These are phyloP conservation scores for Diuraphis noxia DNA, from an alignment of 1,140 invertebrate species.

Conservation along the genomic window DNA sequence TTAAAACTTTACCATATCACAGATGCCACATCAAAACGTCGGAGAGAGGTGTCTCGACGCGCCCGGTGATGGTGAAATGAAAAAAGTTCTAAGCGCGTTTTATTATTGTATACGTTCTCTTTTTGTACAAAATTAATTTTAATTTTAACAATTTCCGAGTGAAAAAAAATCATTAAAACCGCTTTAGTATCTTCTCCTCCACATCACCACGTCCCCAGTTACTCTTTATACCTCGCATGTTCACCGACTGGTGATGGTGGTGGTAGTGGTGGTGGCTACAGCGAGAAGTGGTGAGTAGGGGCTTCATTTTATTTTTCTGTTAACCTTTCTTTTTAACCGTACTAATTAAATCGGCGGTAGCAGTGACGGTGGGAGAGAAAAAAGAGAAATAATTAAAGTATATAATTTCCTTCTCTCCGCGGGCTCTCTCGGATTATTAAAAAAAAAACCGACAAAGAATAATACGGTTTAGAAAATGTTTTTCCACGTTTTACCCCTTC, in stretches of 20 bases:
- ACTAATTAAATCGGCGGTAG: constrained; percentile 53
- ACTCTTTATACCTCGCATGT: background rate
- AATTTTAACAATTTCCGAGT: constrained; percentile 53
- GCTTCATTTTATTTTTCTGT: constrained; percentile 51
- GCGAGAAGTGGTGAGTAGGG: background rate
- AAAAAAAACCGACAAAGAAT: constrained; percentile 51
- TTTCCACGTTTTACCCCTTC: constrained; percentile 48
- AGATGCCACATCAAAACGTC: constrained; percentile 51
- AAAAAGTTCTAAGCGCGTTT: constrained; percentile 53
- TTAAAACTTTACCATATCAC: constrained; percentile 54
- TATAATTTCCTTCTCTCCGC: constrained; percentile 45
- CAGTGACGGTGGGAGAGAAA: background rate
- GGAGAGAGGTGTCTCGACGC: constrained; percentile 46
- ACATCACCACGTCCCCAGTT: background rate
- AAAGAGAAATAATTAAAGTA: constrained; percentile 54
- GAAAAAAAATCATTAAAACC: constrained; percentile 53
- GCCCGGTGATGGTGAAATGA: constrained; percentile 46
- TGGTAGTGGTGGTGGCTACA: background rate
- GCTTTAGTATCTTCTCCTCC: constrained; percentile 28
- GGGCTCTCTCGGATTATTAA: constrained; percentile 42
- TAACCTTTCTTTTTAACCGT: constrained; percentile 54
- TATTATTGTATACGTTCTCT: constrained; percentile 51
- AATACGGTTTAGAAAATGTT: constrained; percentile 54
- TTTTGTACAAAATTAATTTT: constrained; percentile 53
- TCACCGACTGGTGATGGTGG: background rate